Evolutionary conservation across 2,113 vertebrate species (phyloP), one percentile per base, ranked within the genome.

Genomic region (Puma concolor): DNA sequence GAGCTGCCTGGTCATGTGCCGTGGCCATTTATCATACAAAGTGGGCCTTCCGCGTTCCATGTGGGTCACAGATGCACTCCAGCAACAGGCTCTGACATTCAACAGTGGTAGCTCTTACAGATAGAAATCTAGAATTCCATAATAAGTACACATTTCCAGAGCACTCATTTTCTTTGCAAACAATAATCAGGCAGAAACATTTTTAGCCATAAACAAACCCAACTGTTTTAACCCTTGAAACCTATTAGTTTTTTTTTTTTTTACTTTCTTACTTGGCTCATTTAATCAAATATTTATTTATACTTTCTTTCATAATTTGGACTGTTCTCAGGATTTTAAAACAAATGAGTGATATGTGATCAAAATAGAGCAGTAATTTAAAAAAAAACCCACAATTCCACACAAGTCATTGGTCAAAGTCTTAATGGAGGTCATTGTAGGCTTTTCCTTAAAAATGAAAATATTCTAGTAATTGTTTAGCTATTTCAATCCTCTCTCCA

Each of bases 321-420:
- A 50, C 80, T 71, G 19, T 16, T 38, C 64, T 91, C 96, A 79
- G 60, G 91, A 91, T 74, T 86, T 67, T 69, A 48, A 94, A 89
- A 44, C 54, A 80, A 95, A 54, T 33, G 79, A 83, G 4, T 76
- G n/a, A 33, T 41, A 13, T 1, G 5, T 4, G 12, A 91, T 91
- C 64, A 95, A 97, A 96, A 94, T 15, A 91, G 29, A 82, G 11
- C 10, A 74, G 7, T 10, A 27, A 83, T 67, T 76, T 12, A 7
- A 74, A 54, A 92, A 63, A 6, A 52, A 11, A 0, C 16, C 17
- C 13, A 92, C 17, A 95, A n/a, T 3, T 80, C 11, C 14, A 38
- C 67, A 50, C 13, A 54, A 74, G 21, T 52, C 7, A 93, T 66
- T 19, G 15, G 23, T 0, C 64, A 17, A n/a, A 12, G 7, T 44